Percentiles rank a stretch among this genome's conserved stretches.
Conservation (phyloP, 2,113 vertebrate genomes). For the Ancistrus triradiatus region DNA sequence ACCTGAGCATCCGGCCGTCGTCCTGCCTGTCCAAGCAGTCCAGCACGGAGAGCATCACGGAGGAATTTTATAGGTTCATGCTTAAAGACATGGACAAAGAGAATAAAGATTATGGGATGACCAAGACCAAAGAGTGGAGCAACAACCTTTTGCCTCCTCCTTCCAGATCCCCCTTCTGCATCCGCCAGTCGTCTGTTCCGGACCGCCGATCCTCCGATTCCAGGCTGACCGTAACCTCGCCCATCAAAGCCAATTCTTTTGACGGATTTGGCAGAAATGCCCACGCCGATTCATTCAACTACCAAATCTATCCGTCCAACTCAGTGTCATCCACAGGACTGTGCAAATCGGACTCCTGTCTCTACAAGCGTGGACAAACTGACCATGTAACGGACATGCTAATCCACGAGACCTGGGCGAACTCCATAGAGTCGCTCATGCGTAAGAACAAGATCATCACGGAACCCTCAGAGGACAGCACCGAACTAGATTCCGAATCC, state of each 20-base stretch:
- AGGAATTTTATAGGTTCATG: slow-evolving; percentile 96
- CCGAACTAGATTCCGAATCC: slow-evolving; percentile 66
- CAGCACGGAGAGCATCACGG: slow-evolving; percentile 96
- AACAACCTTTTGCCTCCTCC: slow-evolving; percentile 76
- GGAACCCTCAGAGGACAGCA: slow-evolving; percentile 64
- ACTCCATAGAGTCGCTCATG: slow-evolving; percentile 93
- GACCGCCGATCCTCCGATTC: slow-evolving; percentile 79
- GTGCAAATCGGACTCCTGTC: slow-evolving; percentile 93
- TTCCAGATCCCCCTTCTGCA: slow-evolving; percentile 76
- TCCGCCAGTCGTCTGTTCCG: slow-evolving; percentile 87
- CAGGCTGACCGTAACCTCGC: slow-evolving; percentile 80
- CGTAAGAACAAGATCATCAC: slow-evolving; percentile 92
- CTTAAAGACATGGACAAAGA: slow-evolving; percentile 87
- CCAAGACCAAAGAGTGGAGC: slow-evolving; percentile 83
- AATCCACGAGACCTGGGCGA: slow-evolving; percentile 93
- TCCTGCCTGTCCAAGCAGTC: slow-evolving; percentile 93
- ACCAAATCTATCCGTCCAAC: slow-evolving; percentile 64
- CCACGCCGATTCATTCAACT: slow-evolving; percentile 73
- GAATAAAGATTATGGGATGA: slow-evolving; percentile 70
- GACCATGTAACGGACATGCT: slow-evolving; percentile 91
- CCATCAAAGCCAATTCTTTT: slow-evolving; percentile 91
- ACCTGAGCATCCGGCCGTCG: slow-evolving; percentile 77
- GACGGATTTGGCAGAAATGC: slow-evolving; percentile 83
- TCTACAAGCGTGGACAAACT: slow-evolving; percentile 81
- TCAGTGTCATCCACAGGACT: slow-evolving; percentile 74